Evolutionary conservation across 2,113 vertebrate genomes (phyloP).

Genomic region (Phaethon lepturus): DNA sequence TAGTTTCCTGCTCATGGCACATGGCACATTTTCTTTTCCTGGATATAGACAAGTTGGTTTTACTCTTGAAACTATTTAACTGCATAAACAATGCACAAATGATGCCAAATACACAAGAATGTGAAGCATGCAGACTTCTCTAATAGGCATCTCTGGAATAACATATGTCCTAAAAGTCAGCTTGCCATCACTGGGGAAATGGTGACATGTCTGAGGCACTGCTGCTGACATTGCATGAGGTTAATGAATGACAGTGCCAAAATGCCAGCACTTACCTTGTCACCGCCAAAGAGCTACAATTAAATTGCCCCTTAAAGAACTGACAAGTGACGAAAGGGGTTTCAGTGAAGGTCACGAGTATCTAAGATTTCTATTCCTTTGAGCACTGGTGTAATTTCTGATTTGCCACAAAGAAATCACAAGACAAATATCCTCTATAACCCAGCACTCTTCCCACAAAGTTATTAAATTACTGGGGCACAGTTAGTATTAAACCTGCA

Average conservation of each 20-base stretch:
- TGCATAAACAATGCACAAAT: neutral
- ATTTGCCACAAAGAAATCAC: constrained; percentile 75
- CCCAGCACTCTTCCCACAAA: constrained; percentile 68
- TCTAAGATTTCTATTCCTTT: constrained; percentile 82
- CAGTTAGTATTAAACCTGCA: constrained; percentile 47
- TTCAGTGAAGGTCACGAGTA: constrained; percentile 84
- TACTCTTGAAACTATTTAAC: neutral
- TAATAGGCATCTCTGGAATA: constrained; percentile 35
- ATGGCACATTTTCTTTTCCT: neutral
- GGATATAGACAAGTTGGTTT: neutral
- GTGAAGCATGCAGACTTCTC: constrained; percentile 27
- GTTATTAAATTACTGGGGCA: constrained; percentile 76
- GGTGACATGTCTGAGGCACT: constrained; percentile 68
- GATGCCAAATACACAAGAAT: neutral
- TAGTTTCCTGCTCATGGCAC: neutral
- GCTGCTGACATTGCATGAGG: constrained; percentile 69
- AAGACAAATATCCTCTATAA: constrained; percentile 80
- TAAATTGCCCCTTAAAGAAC: constrained; percentile 78
- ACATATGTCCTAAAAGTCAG: constrained; percentile 45
- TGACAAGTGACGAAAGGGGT: constrained; percentile 85
- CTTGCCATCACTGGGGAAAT: constrained; percentile 54
- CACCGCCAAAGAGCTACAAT: constrained; percentile 77
- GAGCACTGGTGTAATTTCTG: constrained; percentile 77
- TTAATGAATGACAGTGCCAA: constrained; percentile 79
- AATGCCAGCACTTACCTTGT: constrained; percentile 79